phyloP scores from a whole-genome alignment of 2,113 vertebrate species.

The Stigmatopora argus region DNA sequence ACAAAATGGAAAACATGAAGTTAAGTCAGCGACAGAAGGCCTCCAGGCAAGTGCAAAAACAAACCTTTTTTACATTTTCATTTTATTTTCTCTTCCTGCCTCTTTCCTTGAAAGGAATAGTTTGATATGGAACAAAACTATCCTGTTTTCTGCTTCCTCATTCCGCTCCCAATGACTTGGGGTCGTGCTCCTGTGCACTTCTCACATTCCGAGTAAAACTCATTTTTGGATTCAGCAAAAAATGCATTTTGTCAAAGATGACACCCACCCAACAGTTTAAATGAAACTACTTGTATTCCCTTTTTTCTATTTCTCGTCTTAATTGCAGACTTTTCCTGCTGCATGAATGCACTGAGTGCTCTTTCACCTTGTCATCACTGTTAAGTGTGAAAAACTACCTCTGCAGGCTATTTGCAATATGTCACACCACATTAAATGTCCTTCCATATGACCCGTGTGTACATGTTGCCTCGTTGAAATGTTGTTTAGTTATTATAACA shows the following conservation, averaged over 20 bases:
- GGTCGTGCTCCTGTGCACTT: no score
- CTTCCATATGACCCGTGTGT: slow-evolving; percentile 11
- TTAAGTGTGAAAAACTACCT: background rate
- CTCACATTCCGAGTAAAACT: no score
- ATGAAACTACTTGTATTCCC: no score
- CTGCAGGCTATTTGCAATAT: slow-evolving; percentile 28
- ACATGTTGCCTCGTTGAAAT: slow-evolving; percentile 6
- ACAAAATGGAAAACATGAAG: background rate
- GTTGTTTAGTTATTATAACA: slow-evolving; percentile 32
- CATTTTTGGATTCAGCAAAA: no score
- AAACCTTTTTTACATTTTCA: background rate
- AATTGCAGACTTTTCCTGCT: background rate
- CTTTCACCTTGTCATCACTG: slow-evolving; percentile 18
- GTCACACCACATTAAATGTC: slow-evolving; percentile 16
- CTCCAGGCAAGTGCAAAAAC: slow-evolving; percentile 3
- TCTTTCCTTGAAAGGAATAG: background rate
- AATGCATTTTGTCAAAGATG: no score
- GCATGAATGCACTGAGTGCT: background rate
- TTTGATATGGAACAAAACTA: background rate
- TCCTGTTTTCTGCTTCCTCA: background rate
- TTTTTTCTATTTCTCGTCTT: background rate
- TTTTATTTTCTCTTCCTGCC: background rate
- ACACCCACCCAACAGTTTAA: no score
- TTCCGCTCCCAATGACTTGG: no score
- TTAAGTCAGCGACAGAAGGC: background rate